These are phyloP conservation scores for Anolis apletophallus DNA, from an alignment of 2,797 vertebrate genomes.

Conservation along the genomic window DNA sequence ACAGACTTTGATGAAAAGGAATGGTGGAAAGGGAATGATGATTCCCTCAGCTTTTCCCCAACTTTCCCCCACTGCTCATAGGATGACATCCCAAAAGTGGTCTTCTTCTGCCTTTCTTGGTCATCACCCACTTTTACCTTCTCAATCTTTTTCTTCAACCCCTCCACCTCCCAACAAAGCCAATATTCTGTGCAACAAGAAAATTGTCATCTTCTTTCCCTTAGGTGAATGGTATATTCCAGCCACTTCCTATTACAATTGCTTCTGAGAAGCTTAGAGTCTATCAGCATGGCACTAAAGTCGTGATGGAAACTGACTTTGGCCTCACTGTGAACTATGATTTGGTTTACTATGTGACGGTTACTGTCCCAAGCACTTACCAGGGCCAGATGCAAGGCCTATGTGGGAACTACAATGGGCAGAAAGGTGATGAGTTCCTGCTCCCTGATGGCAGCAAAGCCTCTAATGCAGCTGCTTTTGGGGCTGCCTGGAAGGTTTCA, in stretches of 20 bases:
- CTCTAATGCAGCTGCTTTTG: constrained; percentile 42
- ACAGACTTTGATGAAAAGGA: too few relatives aligned
- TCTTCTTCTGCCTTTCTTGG: background rate
- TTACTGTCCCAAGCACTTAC: constrained; percentile 73
- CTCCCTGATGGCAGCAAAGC: constrained; percentile 1
- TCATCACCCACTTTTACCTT: background rate
- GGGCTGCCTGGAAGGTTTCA: constrained; percentile 67
- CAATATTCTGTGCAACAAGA: background rate
- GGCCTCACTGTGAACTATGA: constrained; percentile 67
- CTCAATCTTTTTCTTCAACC: background rate
- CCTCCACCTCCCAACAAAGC: too few relatives aligned
- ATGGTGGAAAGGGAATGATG: too few relatives aligned
- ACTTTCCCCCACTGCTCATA: too few relatives aligned
- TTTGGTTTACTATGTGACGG: constrained; percentile 58
- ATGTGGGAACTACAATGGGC: constrained; percentile 73
- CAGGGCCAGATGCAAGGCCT: constrained; percentile 69
- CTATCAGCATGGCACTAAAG: constrained; percentile 35
- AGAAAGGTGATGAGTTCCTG: constrained; percentile 52
- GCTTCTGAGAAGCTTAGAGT: constrained; percentile 51
- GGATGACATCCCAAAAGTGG: background rate
- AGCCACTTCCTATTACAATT: constrained; percentile 56
- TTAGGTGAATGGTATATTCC: constrained; percentile 64
- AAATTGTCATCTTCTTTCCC: background rate
- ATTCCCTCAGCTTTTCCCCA: too few relatives aligned
- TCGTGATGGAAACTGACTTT: constrained; percentile 58